Percentiles rank a stretch among this genome's conserved stretches.
Conservation (phyloP, 2,113 vertebrate genomes). For the Alouatta palliata region DNA sequence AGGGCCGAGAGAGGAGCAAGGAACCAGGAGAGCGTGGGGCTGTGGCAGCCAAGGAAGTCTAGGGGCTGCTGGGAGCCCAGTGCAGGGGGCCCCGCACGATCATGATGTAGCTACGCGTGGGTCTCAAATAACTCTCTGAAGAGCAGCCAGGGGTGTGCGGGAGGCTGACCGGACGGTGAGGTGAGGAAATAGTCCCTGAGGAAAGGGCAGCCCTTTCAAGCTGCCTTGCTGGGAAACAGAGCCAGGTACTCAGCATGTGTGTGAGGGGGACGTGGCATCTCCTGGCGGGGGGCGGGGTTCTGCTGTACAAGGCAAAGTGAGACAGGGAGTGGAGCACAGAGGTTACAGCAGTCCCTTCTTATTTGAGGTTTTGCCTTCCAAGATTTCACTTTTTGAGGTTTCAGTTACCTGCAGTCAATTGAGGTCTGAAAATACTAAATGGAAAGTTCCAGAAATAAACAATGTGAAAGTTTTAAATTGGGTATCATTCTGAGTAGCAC, state of each 20-base stretch:
- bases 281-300: not conserved
- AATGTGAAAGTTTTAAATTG: not conserved
- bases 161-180: not conserved
- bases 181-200: no score
- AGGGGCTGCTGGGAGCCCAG: not conserved
- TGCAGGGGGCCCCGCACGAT: not conserved
- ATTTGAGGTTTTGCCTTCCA: not conserved
- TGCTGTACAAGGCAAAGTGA: not conserved
- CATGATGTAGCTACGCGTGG: not conserved
- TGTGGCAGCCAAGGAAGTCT: rapidly evolving
- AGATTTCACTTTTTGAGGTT: not conserved
- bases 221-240: not conserved
- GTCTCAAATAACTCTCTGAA: not conserved
- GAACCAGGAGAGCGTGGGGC: not conserved
- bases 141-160: no score
- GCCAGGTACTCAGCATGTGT: rapidly evolving
- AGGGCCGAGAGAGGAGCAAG: not conserved
- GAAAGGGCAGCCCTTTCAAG: not conserved
- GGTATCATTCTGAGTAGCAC: not conserved
- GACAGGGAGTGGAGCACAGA: not conserved
- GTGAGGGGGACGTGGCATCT: rapidly evolving
- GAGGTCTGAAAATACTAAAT: not conserved
- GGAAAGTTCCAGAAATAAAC: not conserved
- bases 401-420: not conserved
- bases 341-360: not conserved